Evolutionary conservation across 2,113 vertebrate genomes (phyloP).

Genomic region (Puffinus mauretanicus): DNA sequence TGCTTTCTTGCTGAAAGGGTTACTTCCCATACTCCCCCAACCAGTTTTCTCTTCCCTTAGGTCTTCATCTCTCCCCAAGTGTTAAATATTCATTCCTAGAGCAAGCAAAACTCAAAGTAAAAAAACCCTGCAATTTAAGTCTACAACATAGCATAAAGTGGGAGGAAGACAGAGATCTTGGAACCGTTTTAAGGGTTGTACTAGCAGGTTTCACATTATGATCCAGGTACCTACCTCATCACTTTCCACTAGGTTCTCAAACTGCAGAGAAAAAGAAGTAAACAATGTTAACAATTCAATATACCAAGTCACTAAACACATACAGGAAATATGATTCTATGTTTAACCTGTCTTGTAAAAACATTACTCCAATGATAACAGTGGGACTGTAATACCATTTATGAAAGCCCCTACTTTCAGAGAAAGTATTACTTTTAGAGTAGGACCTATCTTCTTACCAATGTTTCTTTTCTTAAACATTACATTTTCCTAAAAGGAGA

Average conservation of each 20-base stretch:
- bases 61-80: not conserved
- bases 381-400: not conserved
- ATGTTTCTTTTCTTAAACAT: not conserved
- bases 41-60: not conserved
- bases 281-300: not conserved
- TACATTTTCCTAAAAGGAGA: not conserved
- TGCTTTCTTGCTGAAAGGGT: not conserved
- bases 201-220: not conserved
- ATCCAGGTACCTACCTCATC: constrained; percentile 77
- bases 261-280: constrained; percentile 67
- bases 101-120: not conserved
- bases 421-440: not conserved
- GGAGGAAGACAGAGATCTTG: not conserved
- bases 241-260: constrained; percentile 84
- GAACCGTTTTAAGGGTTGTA: not conserved
- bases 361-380: not conserved
- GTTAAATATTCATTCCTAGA: not conserved
- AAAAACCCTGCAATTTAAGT: not conserved
- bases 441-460: not conserved
- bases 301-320: not conserved
- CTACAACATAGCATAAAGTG: not conserved
- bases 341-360: not conserved
- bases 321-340: accelerated
- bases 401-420: not conserved
- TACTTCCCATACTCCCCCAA: not conserved